Conservation (phyloP, 1,140 invertebrate genomes). For the Orius laevigatus region DNA sequence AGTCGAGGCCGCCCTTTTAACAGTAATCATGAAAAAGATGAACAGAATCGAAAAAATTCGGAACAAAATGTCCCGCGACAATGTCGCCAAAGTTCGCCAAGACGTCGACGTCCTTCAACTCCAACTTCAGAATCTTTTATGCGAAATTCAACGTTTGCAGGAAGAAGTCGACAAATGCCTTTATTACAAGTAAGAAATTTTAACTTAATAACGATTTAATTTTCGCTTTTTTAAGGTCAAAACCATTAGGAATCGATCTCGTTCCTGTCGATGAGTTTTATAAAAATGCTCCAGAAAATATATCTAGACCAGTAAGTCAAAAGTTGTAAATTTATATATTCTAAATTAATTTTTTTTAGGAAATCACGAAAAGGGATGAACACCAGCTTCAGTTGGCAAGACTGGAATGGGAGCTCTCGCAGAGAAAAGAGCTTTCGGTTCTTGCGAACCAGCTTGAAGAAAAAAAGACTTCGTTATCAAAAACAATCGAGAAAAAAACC, state of each 20-base stretch:
- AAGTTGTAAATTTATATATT: neutral
- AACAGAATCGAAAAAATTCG: slow-evolving; percentile 81
- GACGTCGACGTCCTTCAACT: slow-evolving; percentile 79
- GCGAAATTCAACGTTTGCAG: slow-evolving; percentile 83
- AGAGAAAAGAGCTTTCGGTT: slow-evolving; percentile 65
- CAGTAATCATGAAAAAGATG: slow-evolving; percentile 70
- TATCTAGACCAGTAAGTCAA: slow-evolving; percentile 49
- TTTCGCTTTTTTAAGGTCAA: slow-evolving; percentile 44
- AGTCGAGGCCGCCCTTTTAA: slow-evolving; percentile 51
- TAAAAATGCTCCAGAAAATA: slow-evolving; percentile 53
- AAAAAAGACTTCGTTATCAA: slow-evolving; percentile 55
- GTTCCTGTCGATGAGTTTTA: slow-evolving; percentile 75
- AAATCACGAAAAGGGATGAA: slow-evolving; percentile 43
- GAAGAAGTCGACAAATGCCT: slow-evolving; percentile 87
- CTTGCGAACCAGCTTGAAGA: slow-evolving; percentile 58
- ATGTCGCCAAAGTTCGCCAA: slow-evolving; percentile 58
- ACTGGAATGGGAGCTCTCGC: slow-evolving; percentile 81
- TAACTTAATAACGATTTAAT: neutral
- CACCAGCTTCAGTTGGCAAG: slow-evolving; percentile 73
- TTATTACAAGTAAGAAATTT: slow-evolving; percentile 66
- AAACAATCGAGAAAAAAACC: slow-evolving; percentile 63
- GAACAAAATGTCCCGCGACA: slow-evolving; percentile 63
- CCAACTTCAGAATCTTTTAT: slow-evolving; percentile 84
- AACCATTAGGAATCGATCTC: slow-evolving; percentile 83
- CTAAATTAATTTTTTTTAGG: slow-evolving; percentile 31